phyloP scores from a whole-genome alignment of 2,888 invertebrate species.

The Epiblema foenella region DNA sequence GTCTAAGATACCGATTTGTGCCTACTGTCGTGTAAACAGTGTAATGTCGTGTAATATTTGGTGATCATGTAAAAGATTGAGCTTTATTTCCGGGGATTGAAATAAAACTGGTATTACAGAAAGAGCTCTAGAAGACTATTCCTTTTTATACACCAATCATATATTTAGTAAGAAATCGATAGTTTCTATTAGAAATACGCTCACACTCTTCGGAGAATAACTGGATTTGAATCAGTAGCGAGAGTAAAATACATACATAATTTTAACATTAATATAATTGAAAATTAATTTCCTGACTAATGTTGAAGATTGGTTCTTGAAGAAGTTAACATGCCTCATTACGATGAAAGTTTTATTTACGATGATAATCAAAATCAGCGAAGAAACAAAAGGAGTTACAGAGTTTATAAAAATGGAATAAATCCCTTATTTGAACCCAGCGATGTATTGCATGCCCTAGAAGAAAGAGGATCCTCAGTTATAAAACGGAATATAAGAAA shows the following conservation, averaged over 20 bases:
- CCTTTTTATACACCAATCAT: slow-evolving; percentile 64
- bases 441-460: slow-evolving; percentile 69
- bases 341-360: slow-evolving; percentile 81
- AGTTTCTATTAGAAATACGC: slow-evolving; percentile 61
- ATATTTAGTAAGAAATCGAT: slow-evolving; percentile 58
- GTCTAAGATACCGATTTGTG: slow-evolving; percentile 42
- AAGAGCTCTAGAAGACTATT: slow-evolving; percentile 49
- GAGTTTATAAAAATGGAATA: slow-evolving; percentile 79
- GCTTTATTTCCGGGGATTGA: not conserved
- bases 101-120: not conserved
- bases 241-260: slow-evolving; percentile 45
- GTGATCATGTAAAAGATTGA: slow-evolving; percentile 24
- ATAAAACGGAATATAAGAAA: slow-evolving; percentile 77
- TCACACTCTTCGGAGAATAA: slow-evolving; percentile 49
- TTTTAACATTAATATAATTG: slow-evolving; percentile 39
- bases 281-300: slow-evolving; percentile 38
- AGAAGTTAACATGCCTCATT: slow-evolving; percentile 75
- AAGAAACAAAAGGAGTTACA: slow-evolving; percentile 81
- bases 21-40: slow-evolving; percentile 42
- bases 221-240: slow-evolving; percentile 51
- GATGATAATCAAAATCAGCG: slow-evolving; percentile 80
- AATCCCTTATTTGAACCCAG: slow-evolving; percentile 68
- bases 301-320: slow-evolving; percentile 47
- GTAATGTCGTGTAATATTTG: slow-evolving; percentile 12
- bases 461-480: slow-evolving; percentile 73